Percentiles rank a stretch among this genome's conserved stretches.
These are phyloP conservation scores for Pollenia labialis DNA, from an alignment of 2,888 invertebrate species.

Conservation along the genomic window DNA sequence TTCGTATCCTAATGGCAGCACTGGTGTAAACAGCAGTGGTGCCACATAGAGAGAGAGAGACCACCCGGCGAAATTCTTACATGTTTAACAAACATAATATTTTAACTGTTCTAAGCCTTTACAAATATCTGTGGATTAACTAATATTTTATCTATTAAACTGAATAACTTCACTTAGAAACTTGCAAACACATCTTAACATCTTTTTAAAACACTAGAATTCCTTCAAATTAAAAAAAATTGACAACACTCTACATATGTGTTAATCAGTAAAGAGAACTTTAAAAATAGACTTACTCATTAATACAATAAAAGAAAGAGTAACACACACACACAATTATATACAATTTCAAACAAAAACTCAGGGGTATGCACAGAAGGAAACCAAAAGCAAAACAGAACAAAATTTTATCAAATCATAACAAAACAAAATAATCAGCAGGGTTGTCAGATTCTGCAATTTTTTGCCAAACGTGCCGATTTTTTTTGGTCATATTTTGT, in stretches of 20 bases:
- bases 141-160: too few species aligned
- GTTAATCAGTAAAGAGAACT: background rate
- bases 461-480: too few species aligned
- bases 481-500: too few species aligned
- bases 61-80: too few species aligned
- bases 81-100: too few species aligned
- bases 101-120: too few species aligned
- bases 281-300: background rate
- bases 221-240: background rate
- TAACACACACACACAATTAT: background rate
- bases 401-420: background rate
- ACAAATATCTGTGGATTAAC: too few species aligned
- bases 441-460: too few species aligned
- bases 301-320: background rate
- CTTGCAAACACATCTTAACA: too few species aligned
- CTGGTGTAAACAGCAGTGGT: constrained; percentile 31
- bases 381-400: constrained; percentile 17
- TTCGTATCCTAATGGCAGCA: too few species aligned
- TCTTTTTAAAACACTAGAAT: background rate
- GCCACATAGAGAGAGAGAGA: constrained; percentile 6
- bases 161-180: too few species aligned
- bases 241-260: background rate
- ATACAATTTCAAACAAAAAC: background rate
- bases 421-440: too few species aligned
- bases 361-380: background rate